Percentiles rank a stretch among this genome's conserved stretches.
phyloP scores from a whole-genome alignment of 2,888 invertebrate species.

The Itoplectis maculator region DNA sequence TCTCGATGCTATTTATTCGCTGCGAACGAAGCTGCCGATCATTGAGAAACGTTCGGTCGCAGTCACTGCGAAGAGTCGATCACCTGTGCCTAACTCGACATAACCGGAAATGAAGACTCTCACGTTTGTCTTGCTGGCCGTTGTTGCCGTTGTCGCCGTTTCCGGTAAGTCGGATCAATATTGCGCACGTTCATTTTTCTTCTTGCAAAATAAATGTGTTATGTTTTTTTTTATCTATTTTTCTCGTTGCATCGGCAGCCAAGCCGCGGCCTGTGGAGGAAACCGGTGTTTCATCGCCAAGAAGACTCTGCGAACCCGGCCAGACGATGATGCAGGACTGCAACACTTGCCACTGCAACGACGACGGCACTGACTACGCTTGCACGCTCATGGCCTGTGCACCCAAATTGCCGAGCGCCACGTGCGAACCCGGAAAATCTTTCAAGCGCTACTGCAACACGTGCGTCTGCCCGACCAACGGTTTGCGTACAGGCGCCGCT shows the following conservation, averaged over 20 bases:
- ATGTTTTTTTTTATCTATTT: too few relatives aligned
- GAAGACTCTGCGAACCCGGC: conserved; percentile 23
- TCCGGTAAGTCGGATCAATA: too few relatives aligned
- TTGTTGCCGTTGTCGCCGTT: too few relatives aligned
- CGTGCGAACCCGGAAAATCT: not conserved
- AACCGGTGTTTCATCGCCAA: not conserved
- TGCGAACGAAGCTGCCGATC: not conserved
- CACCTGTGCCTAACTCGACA: too few relatives aligned
- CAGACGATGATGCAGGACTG: conserved; percentile 29
- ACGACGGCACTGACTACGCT: conserved; percentile 18
- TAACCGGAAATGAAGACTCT: too few relatives aligned
- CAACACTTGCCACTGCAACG: conserved; percentile 33
- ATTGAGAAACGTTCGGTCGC: not conserved
- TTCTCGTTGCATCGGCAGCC: not conserved
- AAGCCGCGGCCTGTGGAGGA: not conserved
- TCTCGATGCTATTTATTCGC: not conserved
- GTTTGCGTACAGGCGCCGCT: not conserved
- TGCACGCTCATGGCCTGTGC: conserved; percentile 24
- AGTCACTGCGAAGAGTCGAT: too few relatives aligned
- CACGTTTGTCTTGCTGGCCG: too few relatives aligned
- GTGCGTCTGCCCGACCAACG: not conserved
- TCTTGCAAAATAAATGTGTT: too few relatives aligned
- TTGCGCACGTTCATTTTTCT: too few relatives aligned
- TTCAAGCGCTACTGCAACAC: conserved; percentile 24
- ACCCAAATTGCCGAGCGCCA: not conserved